These are phyloP conservation scores for Drosophila sp. DNA, from an alignment of 1,140 invertebrate species.

Conservation along the genomic window DNA sequence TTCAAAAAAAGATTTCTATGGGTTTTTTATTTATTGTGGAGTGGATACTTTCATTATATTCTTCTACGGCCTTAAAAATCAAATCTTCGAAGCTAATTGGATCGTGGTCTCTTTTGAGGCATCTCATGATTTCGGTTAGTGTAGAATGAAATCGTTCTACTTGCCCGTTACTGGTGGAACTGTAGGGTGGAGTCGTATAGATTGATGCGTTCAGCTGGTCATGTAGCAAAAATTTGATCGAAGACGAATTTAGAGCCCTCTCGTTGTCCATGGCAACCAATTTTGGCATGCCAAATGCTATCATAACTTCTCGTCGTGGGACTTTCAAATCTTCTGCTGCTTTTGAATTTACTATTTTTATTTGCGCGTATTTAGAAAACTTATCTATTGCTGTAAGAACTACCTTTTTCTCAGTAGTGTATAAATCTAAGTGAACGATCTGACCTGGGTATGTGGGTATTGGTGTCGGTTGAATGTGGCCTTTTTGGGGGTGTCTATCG, in stretches of 20 bases:
- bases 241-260: constrained; percentile 31
- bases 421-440: constrained; percentile 27
- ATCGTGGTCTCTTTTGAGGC: constrained; percentile 17
- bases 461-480: constrained; percentile 5
- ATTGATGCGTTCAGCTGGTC: constrained; percentile 33
- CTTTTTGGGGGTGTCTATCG: neutral
- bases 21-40: no score
- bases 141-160: constrained; percentile 44
- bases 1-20: no score
- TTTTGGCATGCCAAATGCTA: constrained; percentile 32
- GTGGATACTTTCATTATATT: no score
- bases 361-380: constrained; percentile 41
- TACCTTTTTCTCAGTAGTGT: constrained; percentile 5
- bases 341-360: constrained; percentile 36
- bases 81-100: neutral
- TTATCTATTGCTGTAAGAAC: constrained; percentile 41
- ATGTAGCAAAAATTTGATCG: constrained; percentile 37
- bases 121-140: constrained; percentile 32
- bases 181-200: constrained; percentile 36
- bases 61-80: no score
- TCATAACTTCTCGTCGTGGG: constrained; percentile 27
- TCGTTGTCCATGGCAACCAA: constrained; percentile 32
- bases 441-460: constrained; percentile 35
- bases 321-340: constrained; percentile 29
- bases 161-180: constrained; percentile 35